phyloP scores from a whole-genome alignment of 37 sponge, comb jelly and placozoan species.

The Oopsacas minuta region DNA sequence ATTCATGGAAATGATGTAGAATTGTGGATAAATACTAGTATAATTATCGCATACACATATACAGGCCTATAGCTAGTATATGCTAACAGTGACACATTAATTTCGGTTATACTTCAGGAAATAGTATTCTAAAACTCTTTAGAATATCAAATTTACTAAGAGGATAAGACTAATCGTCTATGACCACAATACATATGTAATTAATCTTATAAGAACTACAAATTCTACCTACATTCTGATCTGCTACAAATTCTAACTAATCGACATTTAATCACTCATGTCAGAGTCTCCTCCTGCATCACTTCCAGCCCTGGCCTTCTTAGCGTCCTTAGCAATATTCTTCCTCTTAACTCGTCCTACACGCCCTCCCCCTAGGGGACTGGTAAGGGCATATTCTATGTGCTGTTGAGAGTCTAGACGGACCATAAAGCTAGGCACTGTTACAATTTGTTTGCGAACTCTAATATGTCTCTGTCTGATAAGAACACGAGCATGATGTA shows the following conservation, averaged over 20 bases:
- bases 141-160: too few relatives aligned
- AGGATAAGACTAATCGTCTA: too few relatives aligned
- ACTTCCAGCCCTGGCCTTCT: slow-evolving; percentile 52
- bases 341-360: slow-evolving; percentile 96
- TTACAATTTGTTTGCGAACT: slow-evolving; percentile 95
- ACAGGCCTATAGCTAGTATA: too few relatives aligned
- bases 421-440: slow-evolving; percentile 92
- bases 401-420: slow-evolving; percentile 98
- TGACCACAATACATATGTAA: too few relatives aligned
- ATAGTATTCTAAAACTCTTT: too few relatives aligned
- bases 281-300: slow-evolving; percentile 72
- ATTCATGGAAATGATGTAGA: too few relatives aligned
- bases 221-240: background rate
- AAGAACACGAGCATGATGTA: slow-evolving; percentile 95
- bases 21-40: too few relatives aligned
- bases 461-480: slow-evolving; percentile 97
- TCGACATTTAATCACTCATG: background rate
- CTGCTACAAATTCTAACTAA: slow-evolving; percentile 17
- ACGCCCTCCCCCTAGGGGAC: slow-evolving; percentile 85
- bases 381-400: slow-evolving; percentile 93
- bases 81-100: too few relatives aligned
- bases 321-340: too few relatives aligned
- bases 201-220: too few relatives aligned
- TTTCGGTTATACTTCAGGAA: too few relatives aligned
- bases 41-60: too few relatives aligned